phyloP scores from a whole-genome alignment of 2,113 vertebrate genomes.

The Sinocyclocheilus maitianheensis region DNA sequence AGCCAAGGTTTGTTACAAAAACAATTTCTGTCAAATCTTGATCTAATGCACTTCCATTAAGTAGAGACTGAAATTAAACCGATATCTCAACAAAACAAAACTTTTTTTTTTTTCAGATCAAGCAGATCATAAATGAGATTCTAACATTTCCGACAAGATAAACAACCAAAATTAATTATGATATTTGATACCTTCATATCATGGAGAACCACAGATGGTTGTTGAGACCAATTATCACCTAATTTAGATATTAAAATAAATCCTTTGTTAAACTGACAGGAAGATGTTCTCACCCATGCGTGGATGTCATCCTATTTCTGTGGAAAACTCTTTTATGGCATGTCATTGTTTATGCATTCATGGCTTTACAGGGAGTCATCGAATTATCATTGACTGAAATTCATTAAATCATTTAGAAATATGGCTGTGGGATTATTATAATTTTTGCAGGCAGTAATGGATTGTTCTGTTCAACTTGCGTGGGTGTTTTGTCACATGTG shows the following conservation, averaged over 20 bases:
- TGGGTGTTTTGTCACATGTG: slow-evolving; percentile 63
- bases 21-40: neutral
- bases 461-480: slow-evolving; percentile 59
- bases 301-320: slow-evolving; percentile 61
- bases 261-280: slow-evolving; percentile 51
- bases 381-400: slow-evolving; percentile 63
- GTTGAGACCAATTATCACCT: slow-evolving; percentile 36
- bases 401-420: slow-evolving; percentile 67
- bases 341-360: slow-evolving; percentile 64
- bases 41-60: neutral
- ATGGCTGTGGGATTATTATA: slow-evolving; percentile 69
- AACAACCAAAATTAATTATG: slow-evolving; percentile 29
- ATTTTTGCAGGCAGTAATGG: slow-evolving; percentile 61
- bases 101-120: neutral
- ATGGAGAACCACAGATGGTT: slow-evolving; percentile 29
- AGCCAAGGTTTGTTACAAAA: neutral
- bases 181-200: neutral
- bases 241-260: slow-evolving; percentile 44
- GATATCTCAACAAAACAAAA: too few relatives aligned
- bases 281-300: slow-evolving; percentile 43
- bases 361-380: slow-evolving; percentile 58
- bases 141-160: neutral
- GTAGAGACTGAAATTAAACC: too few relatives aligned
- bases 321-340: slow-evolving; percentile 42
- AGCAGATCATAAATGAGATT: too few relatives aligned